Percentiles rank a stretch among this genome's conserved stretches.
Conservation (phyloP, 2,797 vertebrate genomes). For the Arrhamphus sclerolepis region DNA sequence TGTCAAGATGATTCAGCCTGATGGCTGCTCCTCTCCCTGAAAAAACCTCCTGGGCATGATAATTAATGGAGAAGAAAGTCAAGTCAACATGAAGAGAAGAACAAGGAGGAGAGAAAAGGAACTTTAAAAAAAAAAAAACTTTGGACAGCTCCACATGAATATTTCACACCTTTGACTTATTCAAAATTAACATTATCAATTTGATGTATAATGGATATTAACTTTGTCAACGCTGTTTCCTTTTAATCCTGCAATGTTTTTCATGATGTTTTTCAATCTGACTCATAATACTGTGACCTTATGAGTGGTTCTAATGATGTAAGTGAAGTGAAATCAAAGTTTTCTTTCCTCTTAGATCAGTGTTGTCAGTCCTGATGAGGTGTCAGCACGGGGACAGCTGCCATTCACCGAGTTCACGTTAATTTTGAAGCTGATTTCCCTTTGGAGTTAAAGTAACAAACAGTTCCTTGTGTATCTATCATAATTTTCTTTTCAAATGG, state of each 20-base stretch:
- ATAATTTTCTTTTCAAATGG: slow-evolving; percentile 67
- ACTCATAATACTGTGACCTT: slow-evolving; percentile 63
- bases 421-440: slow-evolving; percentile 71
- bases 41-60: slow-evolving; percentile 94
- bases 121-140: slow-evolving; percentile 66
- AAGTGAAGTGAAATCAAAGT: slow-evolving; percentile 73
- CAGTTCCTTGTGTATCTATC: slow-evolving; percentile 65
- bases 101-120: slow-evolving; percentile 68
- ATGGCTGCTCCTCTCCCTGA: slow-evolving; percentile 89
- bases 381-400: slow-evolving; percentile 69
- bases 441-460: slow-evolving; percentile 73
- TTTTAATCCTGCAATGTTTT: slow-evolving; percentile 70
- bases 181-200: slow-evolving; percentile 92
- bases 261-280: slow-evolving; percentile 56
- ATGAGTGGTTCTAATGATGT: slow-evolving; percentile 67
- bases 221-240: slow-evolving; percentile 77
- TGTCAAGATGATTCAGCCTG: slow-evolving; percentile 96
- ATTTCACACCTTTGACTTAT: slow-evolving; percentile 96
- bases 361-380: slow-evolving; percentile 65
- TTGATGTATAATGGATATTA: slow-evolving; percentile 91
- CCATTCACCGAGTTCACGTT: slow-evolving; percentile 69
- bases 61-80: slow-evolving; percentile 93
- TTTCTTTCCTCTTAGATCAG: slow-evolving; percentile 68
- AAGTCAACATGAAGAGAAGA: slow-evolving; percentile 85
- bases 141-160: slow-evolving; percentile 94